phyloP scores from a whole-genome alignment of 1,140 invertebrate species.

The Anastrepha ludens region DNA sequence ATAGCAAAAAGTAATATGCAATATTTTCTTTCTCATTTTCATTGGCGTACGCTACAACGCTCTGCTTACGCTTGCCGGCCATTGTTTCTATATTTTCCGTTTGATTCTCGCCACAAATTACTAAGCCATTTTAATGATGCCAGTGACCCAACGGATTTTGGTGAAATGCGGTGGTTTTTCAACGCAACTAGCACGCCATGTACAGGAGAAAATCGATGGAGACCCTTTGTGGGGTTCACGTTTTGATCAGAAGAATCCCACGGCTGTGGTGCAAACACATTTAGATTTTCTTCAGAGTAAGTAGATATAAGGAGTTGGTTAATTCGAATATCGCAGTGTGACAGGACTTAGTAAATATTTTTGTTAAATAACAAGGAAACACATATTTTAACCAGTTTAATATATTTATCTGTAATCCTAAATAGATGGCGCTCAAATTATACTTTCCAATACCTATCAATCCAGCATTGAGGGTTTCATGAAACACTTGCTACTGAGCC shows the following conservation, averaged over 20 bases:
- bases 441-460: slow-evolving; percentile 93
- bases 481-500: slow-evolving; percentile 80
- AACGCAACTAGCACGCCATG: slow-evolving; percentile 83
- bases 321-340: too few relatives aligned
- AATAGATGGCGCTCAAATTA: slow-evolving; percentile 86
- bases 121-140: not conserved
- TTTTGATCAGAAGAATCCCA: slow-evolving; percentile 82
- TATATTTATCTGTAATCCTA: slow-evolving; percentile 58
- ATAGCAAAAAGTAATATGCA: not conserved
- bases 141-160: slow-evolving; percentile 70
- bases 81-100: not conserved
- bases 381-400: too few relatives aligned
- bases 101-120: not conserved
- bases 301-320: not conserved
- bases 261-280: slow-evolving; percentile 84
- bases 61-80: not conserved
- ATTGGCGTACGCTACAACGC: not conserved
- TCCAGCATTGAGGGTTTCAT: slow-evolving; percentile 86
- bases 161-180: slow-evolving; percentile 88
- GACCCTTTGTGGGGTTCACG: slow-evolving; percentile 89
- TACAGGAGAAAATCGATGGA: slow-evolving; percentile 81
- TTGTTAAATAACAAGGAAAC: too few relatives aligned
- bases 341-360: too few relatives aligned
- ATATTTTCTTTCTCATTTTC: not conserved
- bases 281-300: slow-evolving; percentile 81